Percentiles rank a stretch among this genome's conserved stretches.
Evolutionary conservation across 2,797 vertebrate species (phyloP).

Genomic region (Fistularia commersonii): DNA sequence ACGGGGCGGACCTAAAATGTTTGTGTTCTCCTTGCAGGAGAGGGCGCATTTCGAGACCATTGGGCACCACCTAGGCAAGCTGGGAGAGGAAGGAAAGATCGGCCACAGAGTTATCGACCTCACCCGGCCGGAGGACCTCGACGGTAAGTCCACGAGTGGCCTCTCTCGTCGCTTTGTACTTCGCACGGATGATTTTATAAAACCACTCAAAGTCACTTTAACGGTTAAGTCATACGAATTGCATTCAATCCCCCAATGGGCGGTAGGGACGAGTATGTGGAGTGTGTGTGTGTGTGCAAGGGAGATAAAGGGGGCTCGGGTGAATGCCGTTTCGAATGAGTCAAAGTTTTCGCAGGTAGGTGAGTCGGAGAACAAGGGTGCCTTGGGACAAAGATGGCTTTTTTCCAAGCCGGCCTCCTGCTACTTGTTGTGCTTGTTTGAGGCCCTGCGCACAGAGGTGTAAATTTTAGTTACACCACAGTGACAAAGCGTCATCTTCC

Average conservation of each 20-base stretch:
- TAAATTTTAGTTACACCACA: conserved; percentile 70
- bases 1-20: conserved; percentile 50
- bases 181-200: neutral
- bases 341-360: conserved; percentile 70
- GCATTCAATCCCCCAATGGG: neutral
- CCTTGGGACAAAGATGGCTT: conserved; percentile 73
- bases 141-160: conserved; percentile 78
- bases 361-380: conserved; percentile 64
- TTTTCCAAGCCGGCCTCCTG: conserved; percentile 68
- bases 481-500: conserved; percentile 74
- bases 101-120: conserved; percentile 97
- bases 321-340: conserved; percentile 46
- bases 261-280: neutral
- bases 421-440: conserved; percentile 72
- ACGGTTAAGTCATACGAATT: neutral
- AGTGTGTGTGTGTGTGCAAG: conserved; percentile 19
- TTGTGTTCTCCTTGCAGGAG: conserved; percentile 76
- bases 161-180: neutral
- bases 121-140: conserved; percentile 96
- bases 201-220: neutral
- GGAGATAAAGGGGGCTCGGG: conserved; percentile 29
- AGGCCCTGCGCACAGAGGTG: conserved; percentile 68
- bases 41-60: conserved; percentile 92
- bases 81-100: conserved; percentile 91
- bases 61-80: conserved; percentile 88